Percentiles rank a stretch among this genome's conserved stretches.
Evolutionary conservation across 2,888 invertebrate species (phyloP).

Genomic region (Cerceris ruficornis): DNA sequence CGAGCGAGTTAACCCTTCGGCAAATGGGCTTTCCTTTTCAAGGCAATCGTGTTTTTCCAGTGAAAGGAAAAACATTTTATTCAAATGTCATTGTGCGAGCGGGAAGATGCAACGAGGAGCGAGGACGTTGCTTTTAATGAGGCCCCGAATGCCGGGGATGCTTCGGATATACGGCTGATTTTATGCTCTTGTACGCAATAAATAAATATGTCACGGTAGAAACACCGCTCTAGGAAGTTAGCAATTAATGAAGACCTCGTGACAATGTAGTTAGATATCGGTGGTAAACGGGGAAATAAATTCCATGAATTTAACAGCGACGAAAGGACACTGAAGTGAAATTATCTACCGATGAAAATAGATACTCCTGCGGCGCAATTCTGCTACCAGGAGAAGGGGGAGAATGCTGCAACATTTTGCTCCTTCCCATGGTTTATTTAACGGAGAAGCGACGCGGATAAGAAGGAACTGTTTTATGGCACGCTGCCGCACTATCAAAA

Average conservation of each 20-base stretch:
- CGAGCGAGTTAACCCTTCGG: constrained; percentile 46
- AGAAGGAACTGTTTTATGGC: constrained; percentile 44
- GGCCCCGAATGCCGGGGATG: constrained; percentile 32
- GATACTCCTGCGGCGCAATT: background rate
- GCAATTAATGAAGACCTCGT: background rate
- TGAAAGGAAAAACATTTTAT: constrained; percentile 53
- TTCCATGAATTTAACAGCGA: background rate
- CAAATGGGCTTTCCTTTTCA: constrained; percentile 47
- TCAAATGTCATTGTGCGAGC: constrained; percentile 43
- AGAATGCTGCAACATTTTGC: background rate
- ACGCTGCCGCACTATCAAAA: constrained; percentile 25
- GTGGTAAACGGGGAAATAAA: background rate
- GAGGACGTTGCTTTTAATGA: constrained; percentile 27
- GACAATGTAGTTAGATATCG: constrained; percentile 4
- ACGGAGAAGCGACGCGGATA: constrained; percentile 18
- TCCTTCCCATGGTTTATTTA: constrained; percentile 31
- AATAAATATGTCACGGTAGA: background rate
- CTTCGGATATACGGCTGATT: constrained; percentile 19
- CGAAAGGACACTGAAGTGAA: background rate
- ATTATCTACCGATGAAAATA: background rate
- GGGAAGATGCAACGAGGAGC: background rate
- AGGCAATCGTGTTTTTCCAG: constrained; percentile 49
- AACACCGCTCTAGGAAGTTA: background rate
- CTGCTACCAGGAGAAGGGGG: background rate
- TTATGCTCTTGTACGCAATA: constrained; percentile 5